Evolutionary conservation across 1,140 invertebrate species (phyloP).

Genomic region (Ceratina calcarata): DNA sequence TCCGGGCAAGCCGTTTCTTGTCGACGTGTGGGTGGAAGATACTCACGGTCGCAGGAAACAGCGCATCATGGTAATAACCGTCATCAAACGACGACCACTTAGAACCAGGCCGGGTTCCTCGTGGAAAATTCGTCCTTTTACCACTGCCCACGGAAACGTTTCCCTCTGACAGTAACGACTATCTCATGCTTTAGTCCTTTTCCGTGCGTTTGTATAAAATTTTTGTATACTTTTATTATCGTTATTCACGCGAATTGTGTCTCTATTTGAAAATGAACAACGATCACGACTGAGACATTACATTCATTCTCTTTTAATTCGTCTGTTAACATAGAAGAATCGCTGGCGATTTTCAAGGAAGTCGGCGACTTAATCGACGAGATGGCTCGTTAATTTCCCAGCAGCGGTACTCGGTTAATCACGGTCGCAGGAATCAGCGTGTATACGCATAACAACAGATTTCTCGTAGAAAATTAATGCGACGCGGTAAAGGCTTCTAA

Average conservation of each 20-base stretch:
- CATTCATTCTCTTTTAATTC: too few relatives aligned
- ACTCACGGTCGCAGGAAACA: constrained; percentile 79
- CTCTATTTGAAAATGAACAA: too few relatives aligned
- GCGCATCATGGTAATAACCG: constrained; percentile 80
- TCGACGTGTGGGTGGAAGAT: constrained; percentile 69
- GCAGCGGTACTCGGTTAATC: constrained; percentile 63
- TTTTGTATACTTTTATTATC: not conserved
- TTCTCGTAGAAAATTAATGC: constrained; percentile 49
- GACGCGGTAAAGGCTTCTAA: not conserved
- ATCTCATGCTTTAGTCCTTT: not conserved
- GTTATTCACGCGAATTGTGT: not conserved
- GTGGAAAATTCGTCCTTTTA: constrained; percentile 68
- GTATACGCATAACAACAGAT: constrained; percentile 75
- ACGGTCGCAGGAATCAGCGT: constrained; percentile 77
- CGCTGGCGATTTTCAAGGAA: not conserved
- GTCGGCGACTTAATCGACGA: constrained; percentile 10
- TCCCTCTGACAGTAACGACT: not conserved
- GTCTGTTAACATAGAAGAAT: not conserved
- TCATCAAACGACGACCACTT: constrained; percentile 79
- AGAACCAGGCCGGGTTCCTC: constrained; percentile 71
- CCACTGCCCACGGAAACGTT: constrained; percentile 32
- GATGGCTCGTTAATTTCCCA: constrained; percentile 47
- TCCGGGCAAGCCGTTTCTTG: constrained; percentile 49
- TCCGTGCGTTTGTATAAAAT: not conserved
- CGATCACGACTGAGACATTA: too few relatives aligned